These are phyloP conservation scores for Triplophysa yarkandensis DNA, from an alignment of 2,797 vertebrate genomes.

Conservation along the genomic window DNA sequence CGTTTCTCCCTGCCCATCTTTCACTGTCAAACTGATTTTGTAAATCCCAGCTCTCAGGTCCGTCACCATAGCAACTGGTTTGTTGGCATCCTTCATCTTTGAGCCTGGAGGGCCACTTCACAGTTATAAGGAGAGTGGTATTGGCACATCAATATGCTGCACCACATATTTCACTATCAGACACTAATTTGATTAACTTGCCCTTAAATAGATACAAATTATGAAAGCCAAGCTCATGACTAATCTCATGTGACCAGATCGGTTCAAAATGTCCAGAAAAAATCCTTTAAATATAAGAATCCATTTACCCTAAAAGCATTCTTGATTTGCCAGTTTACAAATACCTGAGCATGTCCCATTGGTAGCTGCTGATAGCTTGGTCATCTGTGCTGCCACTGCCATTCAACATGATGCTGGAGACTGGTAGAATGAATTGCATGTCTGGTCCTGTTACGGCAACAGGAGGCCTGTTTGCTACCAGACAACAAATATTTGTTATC, in stretches of 20 bases:
- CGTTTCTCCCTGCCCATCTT: conserved; percentile 80
- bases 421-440: conserved; percentile 78
- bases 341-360: conserved; percentile 87
- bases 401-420: conserved; percentile 75
- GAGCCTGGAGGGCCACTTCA: conserved; percentile 81
- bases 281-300: too few relatives aligned
- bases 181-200: not conserved
- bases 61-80: conserved; percentile 75
- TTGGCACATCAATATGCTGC: not conserved
- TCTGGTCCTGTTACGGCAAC: conserved; percentile 81
- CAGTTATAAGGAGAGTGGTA: conserved; percentile 41
- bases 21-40: conserved; percentile 82
- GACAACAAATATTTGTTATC: not conserved
- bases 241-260: too few relatives aligned
- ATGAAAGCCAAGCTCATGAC: not conserved
- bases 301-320: not conserved
- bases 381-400: conserved; percentile 84
- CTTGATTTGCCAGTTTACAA: not conserved
- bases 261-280: not conserved
- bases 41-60: conserved; percentile 81
- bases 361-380: conserved; percentile 77
- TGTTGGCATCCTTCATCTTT: conserved; percentile 75
- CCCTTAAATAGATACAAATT: not conserved
- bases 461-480: conserved; percentile 73
- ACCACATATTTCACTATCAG: conserved; percentile 9